A percentile compares a stretch with the other conserved stretches of the same genome.
Conservation (phyloP, 2,888 invertebrate genomes). For the Altica lythri region DNA sequence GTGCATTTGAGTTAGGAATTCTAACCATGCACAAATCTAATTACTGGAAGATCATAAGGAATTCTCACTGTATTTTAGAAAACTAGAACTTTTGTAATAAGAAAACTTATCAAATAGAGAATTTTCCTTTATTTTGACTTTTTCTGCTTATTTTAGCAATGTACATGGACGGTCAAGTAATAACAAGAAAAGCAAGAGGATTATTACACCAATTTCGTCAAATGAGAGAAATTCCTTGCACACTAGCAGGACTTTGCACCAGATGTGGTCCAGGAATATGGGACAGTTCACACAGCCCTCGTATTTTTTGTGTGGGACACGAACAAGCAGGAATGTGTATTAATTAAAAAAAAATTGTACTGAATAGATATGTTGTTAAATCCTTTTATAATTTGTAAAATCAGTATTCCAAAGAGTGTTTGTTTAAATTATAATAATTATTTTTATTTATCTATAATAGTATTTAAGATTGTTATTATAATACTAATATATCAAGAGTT, state of each 20-base stretch:
- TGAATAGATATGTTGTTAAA: too few relatives aligned
- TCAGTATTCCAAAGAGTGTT: too few relatives aligned
- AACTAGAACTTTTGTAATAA: too few relatives aligned
- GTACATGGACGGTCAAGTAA: slow-evolving; percentile 95
- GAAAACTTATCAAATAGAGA: too few relatives aligned
- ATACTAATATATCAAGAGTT: neutral
- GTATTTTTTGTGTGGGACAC: slow-evolving; percentile 81
- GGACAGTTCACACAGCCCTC: slow-evolving; percentile 90
- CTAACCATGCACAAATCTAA: too few relatives aligned
- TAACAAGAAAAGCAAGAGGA: slow-evolving; percentile 89
- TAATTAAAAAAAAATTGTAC: slow-evolving; percentile 24
- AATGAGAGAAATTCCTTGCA: slow-evolving; percentile 84
- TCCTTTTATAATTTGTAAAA: too few relatives aligned
- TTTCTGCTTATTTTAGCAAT: slow-evolving; percentile 75
- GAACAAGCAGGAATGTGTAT: slow-evolving; percentile 56
- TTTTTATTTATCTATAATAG: neutral
- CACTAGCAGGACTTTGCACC: slow-evolving; percentile 83
- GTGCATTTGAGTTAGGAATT: too few relatives aligned
- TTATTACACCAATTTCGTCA: slow-evolving; percentile 90
- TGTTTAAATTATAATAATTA: neutral
- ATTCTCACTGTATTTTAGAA: too few relatives aligned
- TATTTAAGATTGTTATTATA: neutral
- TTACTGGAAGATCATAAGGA: too few relatives aligned
- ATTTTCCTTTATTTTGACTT: too few relatives aligned
- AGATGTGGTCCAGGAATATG: slow-evolving; percentile 92